Percentiles rank a stretch among this genome's conserved stretches.
phyloP scores from a whole-genome alignment of 2,113 vertebrate species.

The Ailuropoda melanoleuca region DNA sequence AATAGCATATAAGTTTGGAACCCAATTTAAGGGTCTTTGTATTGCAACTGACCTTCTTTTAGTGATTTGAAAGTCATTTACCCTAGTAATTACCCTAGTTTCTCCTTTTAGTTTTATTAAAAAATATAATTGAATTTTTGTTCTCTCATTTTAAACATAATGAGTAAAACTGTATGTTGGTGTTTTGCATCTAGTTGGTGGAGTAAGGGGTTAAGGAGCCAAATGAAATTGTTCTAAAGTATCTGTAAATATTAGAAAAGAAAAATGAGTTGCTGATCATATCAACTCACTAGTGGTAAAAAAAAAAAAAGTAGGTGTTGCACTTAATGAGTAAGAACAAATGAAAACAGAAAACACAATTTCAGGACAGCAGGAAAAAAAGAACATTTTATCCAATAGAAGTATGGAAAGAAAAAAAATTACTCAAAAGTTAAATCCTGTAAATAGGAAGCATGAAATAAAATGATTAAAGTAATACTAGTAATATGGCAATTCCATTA shows the following conservation, averaged over 20 bases:
- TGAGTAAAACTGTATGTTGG: background rate
- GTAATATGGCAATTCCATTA: background rate
- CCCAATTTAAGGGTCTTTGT: background rate
- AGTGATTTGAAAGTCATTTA: background rate
- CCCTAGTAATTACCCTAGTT: too few relatives aligned
- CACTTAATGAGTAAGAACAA: background rate
- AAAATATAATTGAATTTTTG: background rate
- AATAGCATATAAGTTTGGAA: background rate
- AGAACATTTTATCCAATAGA: background rate
- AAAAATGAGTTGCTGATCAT: background rate
- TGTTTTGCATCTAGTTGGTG: background rate
- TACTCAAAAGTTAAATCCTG: background rate
- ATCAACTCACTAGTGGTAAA: background rate
- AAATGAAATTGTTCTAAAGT: background rate
- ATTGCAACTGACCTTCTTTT: background rate
- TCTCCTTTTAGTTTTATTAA: background rate
- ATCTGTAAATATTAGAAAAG: background rate
- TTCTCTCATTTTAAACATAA: background rate
- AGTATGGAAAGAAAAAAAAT: background rate
- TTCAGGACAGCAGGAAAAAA: background rate
- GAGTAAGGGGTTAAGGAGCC: background rate
- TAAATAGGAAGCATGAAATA: background rate
- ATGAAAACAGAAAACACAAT: background rate
- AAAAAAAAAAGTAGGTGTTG: background rate
- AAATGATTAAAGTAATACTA: background rate